Conservation (phyloP, 2,888 invertebrate genomes). For the Agrotis exclamationis region DNA sequence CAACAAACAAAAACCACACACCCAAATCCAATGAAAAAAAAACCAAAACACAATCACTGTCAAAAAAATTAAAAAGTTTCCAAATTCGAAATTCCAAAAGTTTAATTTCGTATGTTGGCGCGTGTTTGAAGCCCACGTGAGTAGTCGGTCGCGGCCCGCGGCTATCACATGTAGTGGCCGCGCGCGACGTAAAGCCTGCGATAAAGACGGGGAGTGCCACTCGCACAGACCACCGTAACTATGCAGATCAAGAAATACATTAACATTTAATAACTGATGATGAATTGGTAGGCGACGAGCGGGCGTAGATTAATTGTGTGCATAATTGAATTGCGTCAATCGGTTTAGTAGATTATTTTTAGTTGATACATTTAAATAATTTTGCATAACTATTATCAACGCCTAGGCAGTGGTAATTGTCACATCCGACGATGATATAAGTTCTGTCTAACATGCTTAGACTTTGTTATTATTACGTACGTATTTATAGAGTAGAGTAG, state of each 20-base stretch:
- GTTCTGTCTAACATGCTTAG: neutral
- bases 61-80: slow-evolving; percentile 41
- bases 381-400: slow-evolving; percentile 30
- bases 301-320: slow-evolving; percentile 41
- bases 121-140: slow-evolving; percentile 68
- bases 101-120: slow-evolving; percentile 74
- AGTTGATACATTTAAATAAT: slow-evolving; percentile 39
- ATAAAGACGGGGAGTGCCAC: slow-evolving; percentile 82
- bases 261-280: slow-evolving; percentile 57
- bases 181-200: slow-evolving; percentile 78
- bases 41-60: slow-evolving; percentile 56
- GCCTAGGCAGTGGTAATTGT: slow-evolving; percentile 1
- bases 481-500: neutral
- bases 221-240: slow-evolving; percentile 69
- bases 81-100: slow-evolving; percentile 67
- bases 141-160: slow-evolving; percentile 78
- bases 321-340: slow-evolving; percentile 50
- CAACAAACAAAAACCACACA: slow-evolving; percentile 10
- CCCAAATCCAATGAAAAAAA: neutral
- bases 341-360: slow-evolving; percentile 38
- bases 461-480: neutral
- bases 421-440: slow-evolving; percentile 9
- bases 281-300: slow-evolving; percentile 40
- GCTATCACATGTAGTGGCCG: slow-evolving; percentile 89
- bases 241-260: slow-evolving; percentile 69